Percentiles rank a stretch among this genome's conserved stretches.
Evolutionary conservation across 2,888 invertebrate species (phyloP).

Genomic region (Pantelozetes paolii): DNA sequence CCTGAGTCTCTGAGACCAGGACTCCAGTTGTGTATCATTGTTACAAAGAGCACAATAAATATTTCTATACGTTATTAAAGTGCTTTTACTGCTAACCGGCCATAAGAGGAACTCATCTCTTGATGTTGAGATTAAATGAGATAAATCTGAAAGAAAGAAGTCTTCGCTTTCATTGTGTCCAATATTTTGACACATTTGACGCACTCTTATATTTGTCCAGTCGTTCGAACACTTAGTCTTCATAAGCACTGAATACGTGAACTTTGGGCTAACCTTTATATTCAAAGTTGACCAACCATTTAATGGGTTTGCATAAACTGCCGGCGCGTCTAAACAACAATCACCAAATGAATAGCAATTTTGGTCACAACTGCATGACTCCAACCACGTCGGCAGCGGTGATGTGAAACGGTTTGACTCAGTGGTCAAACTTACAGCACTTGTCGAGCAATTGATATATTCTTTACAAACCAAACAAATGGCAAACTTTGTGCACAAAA

Average conservation of each 20-base stretch:
- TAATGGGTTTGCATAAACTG: background rate
- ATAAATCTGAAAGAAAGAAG: slow-evolving; percentile 28
- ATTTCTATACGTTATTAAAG: slow-evolving; percentile 35
- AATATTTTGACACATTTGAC: slow-evolving; percentile 23
- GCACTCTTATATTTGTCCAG: background rate
- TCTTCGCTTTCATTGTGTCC: slow-evolving; percentile 5
- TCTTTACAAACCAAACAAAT: background rate
- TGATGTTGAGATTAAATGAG: slow-evolving; percentile 17
- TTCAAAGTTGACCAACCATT: slow-evolving; percentile 30
- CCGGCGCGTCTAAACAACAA: slow-evolving; percentile 38
- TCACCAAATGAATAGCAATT: slow-evolving; percentile 38
- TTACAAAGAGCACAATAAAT: slow-evolving; percentile 36
- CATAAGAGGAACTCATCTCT: slow-evolving; percentile 31
- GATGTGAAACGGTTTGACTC: background rate
- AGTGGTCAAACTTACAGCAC: background rate
- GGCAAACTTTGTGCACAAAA: background rate
- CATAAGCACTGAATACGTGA: slow-evolving; percentile 34
- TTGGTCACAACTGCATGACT: slow-evolving; percentile 36
- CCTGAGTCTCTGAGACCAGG: slow-evolving; percentile 36
- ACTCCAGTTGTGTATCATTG: slow-evolving; percentile 29
- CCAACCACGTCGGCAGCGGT: slow-evolving; percentile 33
- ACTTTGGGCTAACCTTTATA: slow-evolving; percentile 30
- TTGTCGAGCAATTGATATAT: background rate
- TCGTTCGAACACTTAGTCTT: slow-evolving; percentile 28
- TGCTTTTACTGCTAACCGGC: slow-evolving; percentile 30